These are phyloP conservation scores for Melanitta fusca DNA, from an alignment of 2,797 vertebrate genomes.

Conservation along the genomic window DNA sequence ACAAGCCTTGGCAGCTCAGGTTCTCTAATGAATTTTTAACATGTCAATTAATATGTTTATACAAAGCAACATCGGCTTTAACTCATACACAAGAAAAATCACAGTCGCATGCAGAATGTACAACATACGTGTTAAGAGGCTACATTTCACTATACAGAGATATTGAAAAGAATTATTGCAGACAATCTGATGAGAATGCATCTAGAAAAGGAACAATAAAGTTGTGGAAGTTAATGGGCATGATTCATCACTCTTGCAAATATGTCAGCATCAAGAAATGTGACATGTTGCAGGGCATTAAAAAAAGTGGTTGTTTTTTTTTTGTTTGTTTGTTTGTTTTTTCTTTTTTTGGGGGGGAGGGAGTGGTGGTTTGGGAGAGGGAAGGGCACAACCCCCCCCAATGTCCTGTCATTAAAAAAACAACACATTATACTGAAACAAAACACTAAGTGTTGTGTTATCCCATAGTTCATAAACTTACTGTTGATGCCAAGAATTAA, in stretches of 20 bases:
- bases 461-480: not conserved
- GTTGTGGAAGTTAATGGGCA: not conserved
- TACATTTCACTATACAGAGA: not conserved
- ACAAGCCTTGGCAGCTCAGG: constrained; percentile 62
- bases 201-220: constrained; percentile 19
- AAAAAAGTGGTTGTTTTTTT: not conserved
- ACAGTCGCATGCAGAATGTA: constrained; percentile 58
- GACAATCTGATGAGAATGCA: not conserved
- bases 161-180: not conserved
- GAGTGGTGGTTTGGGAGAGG: too few relatives aligned
- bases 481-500: not conserved
- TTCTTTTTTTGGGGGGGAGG: too few relatives aligned
- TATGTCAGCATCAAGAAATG: not conserved
- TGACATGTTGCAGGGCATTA: not conserved
- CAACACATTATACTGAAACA: not conserved
- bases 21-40: constrained; percentile 76
- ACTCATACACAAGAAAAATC: constrained; percentile 68
- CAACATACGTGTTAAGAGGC: not conserved
- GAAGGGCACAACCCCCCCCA: not conserved
- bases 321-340: not conserved
- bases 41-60: constrained; percentile 70
- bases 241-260: constrained; percentile 15
- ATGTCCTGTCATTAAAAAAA: not conserved
- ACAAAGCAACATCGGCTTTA: constrained; percentile 50
- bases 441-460: not conserved